These are phyloP conservation scores for Nipponia nippon DNA, from an alignment of 2,113 vertebrate species.

Conservation along the genomic window DNA sequence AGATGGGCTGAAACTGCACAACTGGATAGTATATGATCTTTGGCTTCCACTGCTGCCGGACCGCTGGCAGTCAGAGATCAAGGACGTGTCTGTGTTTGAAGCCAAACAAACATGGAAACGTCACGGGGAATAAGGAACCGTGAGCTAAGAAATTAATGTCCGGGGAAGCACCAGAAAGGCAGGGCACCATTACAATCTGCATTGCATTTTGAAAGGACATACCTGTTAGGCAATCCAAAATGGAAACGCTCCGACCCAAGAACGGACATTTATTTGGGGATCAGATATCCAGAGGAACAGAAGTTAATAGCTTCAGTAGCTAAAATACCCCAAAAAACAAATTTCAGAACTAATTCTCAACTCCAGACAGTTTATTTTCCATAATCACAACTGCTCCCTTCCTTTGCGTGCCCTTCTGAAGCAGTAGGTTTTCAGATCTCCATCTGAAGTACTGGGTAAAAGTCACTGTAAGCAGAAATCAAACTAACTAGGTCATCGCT, in stretches of 20 bases:
- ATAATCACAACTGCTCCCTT: background rate
- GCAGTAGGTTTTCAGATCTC: background rate
- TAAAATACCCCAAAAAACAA: background rate
- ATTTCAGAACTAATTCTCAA: background rate
- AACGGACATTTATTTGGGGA: background rate
- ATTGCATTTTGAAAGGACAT: background rate
- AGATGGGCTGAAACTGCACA: background rate
- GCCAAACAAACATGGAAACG: background rate
- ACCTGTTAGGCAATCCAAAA: background rate
- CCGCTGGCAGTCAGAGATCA: background rate
- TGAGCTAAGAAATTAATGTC: background rate
- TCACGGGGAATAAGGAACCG: background rate
- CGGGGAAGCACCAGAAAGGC: background rate
- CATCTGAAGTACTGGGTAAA: background rate
- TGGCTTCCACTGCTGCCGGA: background rate
- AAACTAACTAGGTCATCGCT: background rate
- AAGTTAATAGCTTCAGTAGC: background rate
- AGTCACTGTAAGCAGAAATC: background rate
- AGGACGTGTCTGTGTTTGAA: background rate
- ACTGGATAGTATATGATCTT: accelerated
- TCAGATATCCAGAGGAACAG: background rate
- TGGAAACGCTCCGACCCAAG: background rate
- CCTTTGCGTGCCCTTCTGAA: background rate
- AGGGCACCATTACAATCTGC: background rate
- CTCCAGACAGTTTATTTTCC: background rate